These are phyloP conservation scores for Triplophysa dalaica DNA, from an alignment of 2,113 vertebrate species.

Conservation along the genomic window DNA sequence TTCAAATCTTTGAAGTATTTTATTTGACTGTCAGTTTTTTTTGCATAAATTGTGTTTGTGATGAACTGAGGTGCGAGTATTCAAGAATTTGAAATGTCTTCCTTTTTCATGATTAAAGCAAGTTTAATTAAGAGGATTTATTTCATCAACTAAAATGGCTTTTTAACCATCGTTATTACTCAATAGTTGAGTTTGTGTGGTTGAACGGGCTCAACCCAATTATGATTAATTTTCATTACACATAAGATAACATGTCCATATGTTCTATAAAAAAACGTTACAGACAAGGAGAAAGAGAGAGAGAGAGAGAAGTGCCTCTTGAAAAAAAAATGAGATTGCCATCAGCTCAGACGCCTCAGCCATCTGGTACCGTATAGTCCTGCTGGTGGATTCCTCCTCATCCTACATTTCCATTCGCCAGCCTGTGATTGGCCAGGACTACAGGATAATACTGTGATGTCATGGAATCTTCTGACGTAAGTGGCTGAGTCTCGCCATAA, in stretches of 20 bases:
- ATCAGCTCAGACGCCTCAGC: constrained; percentile 44
- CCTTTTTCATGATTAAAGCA: too few relatives aligned
- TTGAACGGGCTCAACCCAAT: constrained; percentile 3
- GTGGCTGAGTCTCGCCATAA: constrained; percentile 7
- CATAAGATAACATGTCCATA: constrained; percentile 22
- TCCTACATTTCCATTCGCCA: constrained; percentile 31
- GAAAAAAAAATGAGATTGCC: constrained; percentile 15
- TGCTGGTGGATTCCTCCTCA: constrained; percentile 40
- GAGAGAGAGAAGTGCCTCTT: background rate
- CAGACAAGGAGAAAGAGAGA: background rate
- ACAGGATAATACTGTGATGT: constrained; percentile 38
- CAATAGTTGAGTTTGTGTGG: background rate
- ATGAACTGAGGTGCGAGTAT: too few relatives aligned
- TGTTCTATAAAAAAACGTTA: constrained; percentile 7
- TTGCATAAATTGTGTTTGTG: too few relatives aligned
- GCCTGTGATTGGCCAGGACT: constrained; percentile 24
- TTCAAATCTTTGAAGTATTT: constrained; percentile 31
- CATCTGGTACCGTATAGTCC: constrained; percentile 49
- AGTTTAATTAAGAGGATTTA: too few relatives aligned
- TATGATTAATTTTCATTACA: background rate
- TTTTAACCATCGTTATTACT: background rate
- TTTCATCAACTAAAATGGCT: too few relatives aligned
- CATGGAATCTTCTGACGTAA: constrained; percentile 44
- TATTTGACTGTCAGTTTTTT: too few relatives aligned
- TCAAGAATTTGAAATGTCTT: too few relatives aligned